A percentile compares a stretch with the other conserved stretches of the same genome.
phyloP scores from a whole-genome alignment of 1,140 invertebrate species.

The Manduca sexta region DNA sequence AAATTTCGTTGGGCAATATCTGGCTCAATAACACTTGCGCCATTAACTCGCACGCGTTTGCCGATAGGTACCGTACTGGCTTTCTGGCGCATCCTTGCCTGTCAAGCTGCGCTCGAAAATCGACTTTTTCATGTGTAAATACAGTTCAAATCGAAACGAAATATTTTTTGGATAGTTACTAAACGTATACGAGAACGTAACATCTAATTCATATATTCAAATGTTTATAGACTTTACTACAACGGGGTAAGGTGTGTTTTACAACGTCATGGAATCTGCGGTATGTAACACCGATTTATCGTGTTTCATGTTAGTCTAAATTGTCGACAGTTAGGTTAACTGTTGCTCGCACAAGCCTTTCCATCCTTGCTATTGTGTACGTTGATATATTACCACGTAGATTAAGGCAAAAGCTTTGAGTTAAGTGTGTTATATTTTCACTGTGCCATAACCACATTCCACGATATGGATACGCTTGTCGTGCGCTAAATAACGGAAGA shows the following conservation, averaged over 20 bases:
- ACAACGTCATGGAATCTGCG: slow-evolving; percentile 6
- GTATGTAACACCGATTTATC: slow-evolving; percentile 39
- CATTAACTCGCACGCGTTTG: slow-evolving; percentile 53
- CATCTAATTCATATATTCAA: not conserved
- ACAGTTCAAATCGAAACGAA: slow-evolving; percentile 12
- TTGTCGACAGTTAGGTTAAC: slow-evolving; percentile 60
- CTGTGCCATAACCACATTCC: not conserved
- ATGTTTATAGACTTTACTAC: not conserved
- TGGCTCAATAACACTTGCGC: slow-evolving; percentile 60
- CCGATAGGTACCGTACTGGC: slow-evolving; percentile 43
- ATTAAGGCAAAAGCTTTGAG: slow-evolving; percentile 32
- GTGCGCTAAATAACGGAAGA: slow-evolving; percentile 1
- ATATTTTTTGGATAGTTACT: slow-evolving; percentile 1
- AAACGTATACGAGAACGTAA: not conserved
- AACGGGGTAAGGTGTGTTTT: slow-evolving; percentile 8
- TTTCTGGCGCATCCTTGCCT: slow-evolving; percentile 17
- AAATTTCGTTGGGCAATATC: slow-evolving; percentile 46
- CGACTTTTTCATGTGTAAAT: slow-evolving; percentile 5
- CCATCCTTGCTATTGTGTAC: slow-evolving; percentile 44
- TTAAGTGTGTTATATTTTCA: slow-evolving; percentile 5
- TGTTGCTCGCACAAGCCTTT: slow-evolving; percentile 44
- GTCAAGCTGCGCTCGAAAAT: slow-evolving; percentile 1
- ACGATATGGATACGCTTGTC: slow-evolving; percentile 1
- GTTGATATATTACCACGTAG: slow-evolving; percentile 42
- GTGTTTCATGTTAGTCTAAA: slow-evolving; percentile 49